Percentiles rank a stretch among this genome's conserved stretches.
phyloP scores from a whole-genome alignment of 1,140 invertebrate species.

The Saccostrea echinata region DNA sequence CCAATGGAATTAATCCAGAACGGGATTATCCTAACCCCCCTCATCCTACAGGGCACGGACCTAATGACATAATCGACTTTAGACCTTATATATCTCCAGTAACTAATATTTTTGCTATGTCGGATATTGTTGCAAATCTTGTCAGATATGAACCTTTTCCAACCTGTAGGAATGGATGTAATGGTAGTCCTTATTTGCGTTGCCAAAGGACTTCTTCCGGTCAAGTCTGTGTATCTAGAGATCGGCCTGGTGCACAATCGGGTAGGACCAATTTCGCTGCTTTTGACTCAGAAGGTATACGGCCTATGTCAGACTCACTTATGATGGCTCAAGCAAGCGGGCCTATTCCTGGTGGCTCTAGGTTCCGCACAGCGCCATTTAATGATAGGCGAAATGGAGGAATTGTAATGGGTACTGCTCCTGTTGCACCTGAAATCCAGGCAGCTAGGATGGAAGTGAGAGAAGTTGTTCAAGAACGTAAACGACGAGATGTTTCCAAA shows the following conservation, averaged over 20 bases:
- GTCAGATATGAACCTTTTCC: constrained; percentile 56
- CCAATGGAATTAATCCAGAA: not conserved
- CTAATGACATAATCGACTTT: not conserved
- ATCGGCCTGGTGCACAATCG: too few relatives aligned
- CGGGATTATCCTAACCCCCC: not conserved
- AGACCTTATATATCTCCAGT: constrained; percentile 40
- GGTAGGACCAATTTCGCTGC: too few relatives aligned
- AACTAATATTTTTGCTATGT: constrained; percentile 54
- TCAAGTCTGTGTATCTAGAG: too few relatives aligned
- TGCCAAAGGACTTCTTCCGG: too few relatives aligned
- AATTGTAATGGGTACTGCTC: not conserved
- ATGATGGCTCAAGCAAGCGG: not conserved
- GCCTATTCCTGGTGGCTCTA: constrained; percentile 1
- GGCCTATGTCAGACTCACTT: not conserved
- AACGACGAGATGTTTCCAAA: too few relatives aligned
- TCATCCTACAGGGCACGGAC: not conserved
- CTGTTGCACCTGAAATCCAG: not conserved
- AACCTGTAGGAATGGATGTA: constrained; percentile 34
- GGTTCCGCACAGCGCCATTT: not conserved
- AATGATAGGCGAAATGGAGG: not conserved
- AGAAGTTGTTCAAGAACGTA: not conserved
- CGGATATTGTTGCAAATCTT: constrained; percentile 51
- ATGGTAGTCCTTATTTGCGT: not conserved
- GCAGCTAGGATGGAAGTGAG: not conserved
- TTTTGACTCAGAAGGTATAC: too few relatives aligned